These are phyloP conservation scores for Wasmannia auropunctata DNA, from an alignment of 1,140 invertebrate species.

Conservation along the genomic window DNA sequence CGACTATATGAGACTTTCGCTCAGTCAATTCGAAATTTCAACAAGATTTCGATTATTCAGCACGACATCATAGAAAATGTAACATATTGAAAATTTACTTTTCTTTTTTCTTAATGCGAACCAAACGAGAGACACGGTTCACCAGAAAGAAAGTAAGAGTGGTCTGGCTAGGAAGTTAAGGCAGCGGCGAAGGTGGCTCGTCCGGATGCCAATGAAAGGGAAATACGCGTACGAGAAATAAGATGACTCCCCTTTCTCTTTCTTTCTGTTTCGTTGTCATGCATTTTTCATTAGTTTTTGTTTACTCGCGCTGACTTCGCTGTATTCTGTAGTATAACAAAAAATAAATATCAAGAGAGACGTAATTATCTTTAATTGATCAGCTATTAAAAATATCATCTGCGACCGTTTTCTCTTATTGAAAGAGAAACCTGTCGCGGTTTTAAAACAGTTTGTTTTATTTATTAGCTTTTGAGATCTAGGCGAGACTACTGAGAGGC, in stretches of 20 bases:
- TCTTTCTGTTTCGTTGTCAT: background rate
- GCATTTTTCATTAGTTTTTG: background rate
- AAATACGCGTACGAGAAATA: constrained; percentile 72
- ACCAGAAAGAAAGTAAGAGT: constrained; percentile 81
- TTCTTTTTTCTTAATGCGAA: background rate
- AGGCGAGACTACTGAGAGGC: background rate
- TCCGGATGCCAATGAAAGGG: constrained; percentile 83
- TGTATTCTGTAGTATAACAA: background rate
- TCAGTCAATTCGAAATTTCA: background rate
- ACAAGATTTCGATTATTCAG: background rate
- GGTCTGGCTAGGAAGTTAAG: constrained; percentile 77
- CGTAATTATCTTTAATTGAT: background rate
- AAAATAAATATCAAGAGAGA: background rate
- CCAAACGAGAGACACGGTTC: constrained; percentile 73
- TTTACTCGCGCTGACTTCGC: background rate
- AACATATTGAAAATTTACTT: background rate
- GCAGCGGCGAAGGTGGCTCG: constrained; percentile 74
- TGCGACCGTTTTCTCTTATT: background rate
- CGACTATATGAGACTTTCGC: background rate
- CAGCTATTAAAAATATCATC: background rate
- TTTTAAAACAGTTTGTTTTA: constrained; percentile 3
- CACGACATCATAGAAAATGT: background rate
- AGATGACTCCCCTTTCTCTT: constrained; percentile 7
- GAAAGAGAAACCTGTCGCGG: background rate
- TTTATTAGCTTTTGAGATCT: background rate